Evolutionary conservation across 2,113 vertebrate species (phyloP).

Genomic region (Cyphotilapia sp.): DNA sequence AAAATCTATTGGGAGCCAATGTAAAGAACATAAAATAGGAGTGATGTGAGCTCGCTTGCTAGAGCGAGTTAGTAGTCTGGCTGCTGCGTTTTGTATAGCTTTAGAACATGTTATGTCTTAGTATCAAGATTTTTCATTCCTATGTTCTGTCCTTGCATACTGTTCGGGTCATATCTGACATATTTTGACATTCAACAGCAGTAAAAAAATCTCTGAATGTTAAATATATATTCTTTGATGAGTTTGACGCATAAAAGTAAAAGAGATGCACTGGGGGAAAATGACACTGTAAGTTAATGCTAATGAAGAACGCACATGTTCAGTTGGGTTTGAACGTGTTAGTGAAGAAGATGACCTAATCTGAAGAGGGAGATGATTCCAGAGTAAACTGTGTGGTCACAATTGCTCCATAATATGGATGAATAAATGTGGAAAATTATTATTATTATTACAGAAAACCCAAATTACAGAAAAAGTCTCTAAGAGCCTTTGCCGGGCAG

Average conservation of each 20-base stretch:
- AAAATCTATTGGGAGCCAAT: too few species aligned
- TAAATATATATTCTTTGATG: not conserved
- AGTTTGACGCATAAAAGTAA: not conserved
- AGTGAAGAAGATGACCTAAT: not conserved
- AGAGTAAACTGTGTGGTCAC: not conserved
- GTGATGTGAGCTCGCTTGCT: too few species aligned
- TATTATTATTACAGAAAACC: not conserved
- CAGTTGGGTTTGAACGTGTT: not conserved
- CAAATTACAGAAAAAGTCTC: not conserved
- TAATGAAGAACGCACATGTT: not conserved
- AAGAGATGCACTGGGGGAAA: not conserved
- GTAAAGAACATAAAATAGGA: too few species aligned
- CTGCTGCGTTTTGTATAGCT: too few species aligned
- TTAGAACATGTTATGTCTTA: not conserved
- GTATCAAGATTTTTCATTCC: too few species aligned
- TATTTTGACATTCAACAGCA: not conserved
- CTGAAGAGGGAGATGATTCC: not conserved
- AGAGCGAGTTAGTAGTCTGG: too few species aligned
- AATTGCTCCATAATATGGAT: not conserved
- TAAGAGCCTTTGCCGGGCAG: not conserved
- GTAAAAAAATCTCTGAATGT: not conserved
- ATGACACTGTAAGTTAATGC: not conserved
- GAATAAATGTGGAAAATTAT: not conserved
- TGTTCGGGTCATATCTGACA: not conserved
- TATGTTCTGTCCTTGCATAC: too few species aligned